Evolutionary conservation across 2,888 invertebrate species (phyloP).

Genomic region (Hemaris fuciformis): DNA sequence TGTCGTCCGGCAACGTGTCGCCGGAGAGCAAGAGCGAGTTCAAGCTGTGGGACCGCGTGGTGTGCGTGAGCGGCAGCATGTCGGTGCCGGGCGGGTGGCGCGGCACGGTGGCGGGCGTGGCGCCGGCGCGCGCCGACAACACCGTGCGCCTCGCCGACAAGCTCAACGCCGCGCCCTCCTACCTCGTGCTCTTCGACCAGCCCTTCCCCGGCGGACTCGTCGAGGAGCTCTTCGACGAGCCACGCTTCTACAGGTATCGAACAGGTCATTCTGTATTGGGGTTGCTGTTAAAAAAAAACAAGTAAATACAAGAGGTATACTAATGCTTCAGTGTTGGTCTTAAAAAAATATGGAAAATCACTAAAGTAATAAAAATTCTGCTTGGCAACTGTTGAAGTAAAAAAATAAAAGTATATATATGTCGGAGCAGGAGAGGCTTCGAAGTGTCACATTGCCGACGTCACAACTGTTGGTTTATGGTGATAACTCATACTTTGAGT

Average conservation of each 20-base stretch:
- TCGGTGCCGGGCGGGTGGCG: constrained; percentile 90
- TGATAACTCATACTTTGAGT: too few species aligned
- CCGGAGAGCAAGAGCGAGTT: constrained; percentile 87
- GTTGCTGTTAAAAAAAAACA: too few species aligned
- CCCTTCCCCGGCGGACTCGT: constrained; percentile 84
- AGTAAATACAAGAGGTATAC: too few species aligned
- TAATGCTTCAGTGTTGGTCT: too few species aligned
- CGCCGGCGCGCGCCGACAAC: constrained; percentile 54
- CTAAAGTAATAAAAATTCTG: too few species aligned
- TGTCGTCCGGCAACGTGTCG: constrained; percentile 78
- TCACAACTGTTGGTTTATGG: too few species aligned
- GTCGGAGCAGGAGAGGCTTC: too few species aligned
- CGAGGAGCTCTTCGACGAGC: constrained; percentile 55
- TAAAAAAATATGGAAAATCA: too few species aligned
- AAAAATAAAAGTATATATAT: too few species aligned
- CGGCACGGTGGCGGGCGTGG: constrained; percentile 91
- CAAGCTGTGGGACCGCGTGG: constrained; percentile 91
- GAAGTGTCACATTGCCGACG: too few species aligned
- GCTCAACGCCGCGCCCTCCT: constrained; percentile 80
- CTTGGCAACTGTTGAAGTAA: too few species aligned
- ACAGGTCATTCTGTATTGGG: too few species aligned
- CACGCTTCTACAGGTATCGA: constrained; percentile 69
- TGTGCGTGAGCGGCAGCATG: constrained; percentile 87
- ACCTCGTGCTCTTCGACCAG: constrained; percentile 91
- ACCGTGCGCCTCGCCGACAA: constrained; percentile 77